phyloP scores from a whole-genome alignment of 1,140 invertebrate genomes.

The Pogonomyrmex californicus region DNA sequence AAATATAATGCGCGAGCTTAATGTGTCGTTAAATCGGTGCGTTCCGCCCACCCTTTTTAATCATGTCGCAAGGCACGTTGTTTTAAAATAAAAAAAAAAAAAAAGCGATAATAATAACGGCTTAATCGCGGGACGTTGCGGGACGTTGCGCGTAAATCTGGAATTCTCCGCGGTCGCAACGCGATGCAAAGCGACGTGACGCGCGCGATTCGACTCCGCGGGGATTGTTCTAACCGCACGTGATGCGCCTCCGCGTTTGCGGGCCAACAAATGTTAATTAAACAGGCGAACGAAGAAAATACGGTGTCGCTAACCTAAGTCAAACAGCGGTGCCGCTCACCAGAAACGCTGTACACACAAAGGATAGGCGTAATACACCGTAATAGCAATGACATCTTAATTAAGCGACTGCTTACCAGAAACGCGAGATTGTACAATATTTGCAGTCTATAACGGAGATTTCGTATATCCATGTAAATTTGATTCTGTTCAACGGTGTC shows the following conservation, averaged over 20 bases:
- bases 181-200: neutral
- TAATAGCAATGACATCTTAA: conserved; percentile 40
- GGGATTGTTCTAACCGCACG: conserved; percentile 17
- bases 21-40: conserved; percentile 39
- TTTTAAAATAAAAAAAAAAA: neutral
- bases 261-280: conserved; percentile 61
- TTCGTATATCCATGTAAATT: neutral
- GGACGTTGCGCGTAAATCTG: neutral
- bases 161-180: neutral
- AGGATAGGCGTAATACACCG: neutral
- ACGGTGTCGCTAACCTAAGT: conserved; percentile 53
- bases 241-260: conserved; percentile 26
- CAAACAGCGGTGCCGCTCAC: conserved; percentile 54
- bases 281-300: conserved; percentile 33
- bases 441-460: neutral
- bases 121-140: neutral
- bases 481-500: neutral
- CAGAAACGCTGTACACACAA: conserved; percentile 36
- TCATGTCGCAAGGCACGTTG: neutral
- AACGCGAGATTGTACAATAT: neutral
- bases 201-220: conserved; percentile 12
- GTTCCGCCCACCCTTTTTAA: conserved; percentile 7
- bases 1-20: conserved; percentile 19
- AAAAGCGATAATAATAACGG: neutral
- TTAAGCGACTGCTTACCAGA: conserved; percentile 19